phyloP scores from a whole-genome alignment of 2,113 vertebrate genomes.

The Rhabdomys dilectus region DNA sequence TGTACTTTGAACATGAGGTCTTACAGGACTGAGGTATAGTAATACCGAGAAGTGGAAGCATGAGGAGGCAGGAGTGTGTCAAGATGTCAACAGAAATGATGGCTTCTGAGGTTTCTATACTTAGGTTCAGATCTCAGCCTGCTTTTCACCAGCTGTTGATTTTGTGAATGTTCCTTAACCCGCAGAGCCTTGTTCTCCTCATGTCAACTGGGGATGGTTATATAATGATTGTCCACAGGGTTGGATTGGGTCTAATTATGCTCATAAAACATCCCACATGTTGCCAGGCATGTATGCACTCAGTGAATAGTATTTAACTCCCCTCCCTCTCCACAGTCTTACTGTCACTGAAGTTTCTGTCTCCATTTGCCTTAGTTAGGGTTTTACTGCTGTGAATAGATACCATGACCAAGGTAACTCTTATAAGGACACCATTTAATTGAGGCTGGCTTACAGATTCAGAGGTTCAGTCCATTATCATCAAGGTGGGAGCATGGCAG shows the following conservation, averaged over 20 bases:
- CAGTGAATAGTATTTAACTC: neutral
- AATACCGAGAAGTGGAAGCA: neutral
- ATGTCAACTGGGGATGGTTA: neutral
- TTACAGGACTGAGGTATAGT: rapidly evolving
- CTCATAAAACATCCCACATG: neutral
- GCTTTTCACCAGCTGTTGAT: neutral
- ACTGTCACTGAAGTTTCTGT: neutral
- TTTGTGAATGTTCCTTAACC: neutral
- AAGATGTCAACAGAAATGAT: neutral
- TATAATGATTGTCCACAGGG: neutral
- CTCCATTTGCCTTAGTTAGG: no score
- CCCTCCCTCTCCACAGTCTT: neutral
- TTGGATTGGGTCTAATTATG: neutral
- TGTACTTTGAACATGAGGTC: neutral
- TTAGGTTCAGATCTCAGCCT: neutral
- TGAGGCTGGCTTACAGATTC: no score
- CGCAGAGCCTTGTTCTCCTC: neutral
- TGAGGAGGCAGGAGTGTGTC: no score
- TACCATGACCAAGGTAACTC: no score
- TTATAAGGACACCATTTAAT: no score
- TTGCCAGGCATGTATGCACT: neutral
- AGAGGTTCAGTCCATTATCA: no score
- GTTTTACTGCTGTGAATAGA: no score
- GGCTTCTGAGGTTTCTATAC: neutral
- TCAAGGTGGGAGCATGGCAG: no score